These are phyloP conservation scores for Catostomus latipinnis DNA, from an alignment of 2,797 vertebrate species.

Conservation along the genomic window DNA sequence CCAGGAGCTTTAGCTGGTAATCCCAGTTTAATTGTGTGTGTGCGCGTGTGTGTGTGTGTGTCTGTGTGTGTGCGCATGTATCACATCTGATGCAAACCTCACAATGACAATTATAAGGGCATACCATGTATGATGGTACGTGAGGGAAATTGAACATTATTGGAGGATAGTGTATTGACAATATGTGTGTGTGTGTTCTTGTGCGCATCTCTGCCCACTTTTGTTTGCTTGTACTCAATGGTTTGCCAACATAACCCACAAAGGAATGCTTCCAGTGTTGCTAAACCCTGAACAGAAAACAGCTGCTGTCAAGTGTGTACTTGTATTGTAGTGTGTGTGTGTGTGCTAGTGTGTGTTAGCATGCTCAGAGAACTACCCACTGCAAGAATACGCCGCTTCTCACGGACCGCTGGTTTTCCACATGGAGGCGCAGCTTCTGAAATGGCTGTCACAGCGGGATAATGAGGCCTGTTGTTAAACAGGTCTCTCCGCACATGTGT, in stretches of 20 bases:
- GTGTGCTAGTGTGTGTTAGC: conserved; percentile 28
- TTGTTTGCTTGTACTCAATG: conserved; percentile 45
- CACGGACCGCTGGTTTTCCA: conserved; percentile 54
- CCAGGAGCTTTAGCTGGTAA: conserved; percentile 77
- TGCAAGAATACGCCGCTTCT: conserved; percentile 57
- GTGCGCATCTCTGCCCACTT: conserved; percentile 45
- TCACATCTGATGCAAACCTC: conserved; percentile 71
- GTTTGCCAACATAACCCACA: conserved; percentile 58
- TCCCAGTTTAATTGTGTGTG: conserved; percentile 80
- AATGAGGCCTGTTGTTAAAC: conserved; percentile 56
- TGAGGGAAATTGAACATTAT: conserved; percentile 62
- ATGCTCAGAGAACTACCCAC: conserved; percentile 41
- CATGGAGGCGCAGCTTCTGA: conserved; percentile 45
- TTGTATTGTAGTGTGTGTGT: conserved; percentile 27
- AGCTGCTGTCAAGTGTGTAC: conserved; percentile 62
- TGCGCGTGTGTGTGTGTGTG: neutral
- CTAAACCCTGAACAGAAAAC: conserved; percentile 63
- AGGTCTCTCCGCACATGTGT: conserved; percentile 42
- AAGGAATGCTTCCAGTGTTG: conserved; percentile 66
- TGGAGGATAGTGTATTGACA: conserved; percentile 66
- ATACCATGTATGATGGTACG: conserved; percentile 67
- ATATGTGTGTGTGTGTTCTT: conserved; percentile 46
- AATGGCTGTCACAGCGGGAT: conserved; percentile 55
- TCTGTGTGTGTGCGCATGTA: no score
- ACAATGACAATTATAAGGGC: conserved; percentile 75